A percentile compares a stretch with the other conserved stretches of the same genome.
Conservation (phyloP, 2,888 invertebrate species). For the Apotomis turbidana region DNA sequence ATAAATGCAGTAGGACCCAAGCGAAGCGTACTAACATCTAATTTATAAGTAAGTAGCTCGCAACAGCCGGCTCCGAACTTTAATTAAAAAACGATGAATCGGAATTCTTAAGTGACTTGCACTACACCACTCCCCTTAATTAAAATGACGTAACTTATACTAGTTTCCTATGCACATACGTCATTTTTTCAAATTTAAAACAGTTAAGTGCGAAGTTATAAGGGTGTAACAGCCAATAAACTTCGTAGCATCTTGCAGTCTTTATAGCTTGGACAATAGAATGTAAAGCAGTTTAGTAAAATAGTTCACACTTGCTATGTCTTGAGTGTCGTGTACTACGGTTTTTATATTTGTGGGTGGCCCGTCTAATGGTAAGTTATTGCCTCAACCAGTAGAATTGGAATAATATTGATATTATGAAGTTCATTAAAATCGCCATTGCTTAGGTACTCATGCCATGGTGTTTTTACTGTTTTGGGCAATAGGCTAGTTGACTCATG, state of each 20-base stretch:
- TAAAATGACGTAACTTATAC: background rate
- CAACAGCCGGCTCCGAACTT: constrained; percentile 46
- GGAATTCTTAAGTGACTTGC: constrained; percentile 56
- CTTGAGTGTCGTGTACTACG: no score
- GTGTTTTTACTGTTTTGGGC: no score
- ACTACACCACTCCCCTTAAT: constrained; percentile 14
- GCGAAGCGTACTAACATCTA: constrained; percentile 29
- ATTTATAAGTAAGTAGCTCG: constrained; percentile 43
- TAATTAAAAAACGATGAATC: constrained; percentile 54
- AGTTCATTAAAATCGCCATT: no score
- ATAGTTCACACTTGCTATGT: no score
- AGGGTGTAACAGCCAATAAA: background rate
- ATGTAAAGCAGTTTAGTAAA: no score
- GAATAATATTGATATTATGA: no score
- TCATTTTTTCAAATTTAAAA: background rate
- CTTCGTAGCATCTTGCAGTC: background rate
- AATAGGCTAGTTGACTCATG: no score
- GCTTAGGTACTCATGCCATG: no score
- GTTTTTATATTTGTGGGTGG: no score
- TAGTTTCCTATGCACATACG: background rate
- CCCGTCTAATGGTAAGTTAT: no score
- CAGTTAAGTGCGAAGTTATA: background rate
- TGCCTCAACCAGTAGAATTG: no score
- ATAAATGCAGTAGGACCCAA: background rate
- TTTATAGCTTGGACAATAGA: no score